These are phyloP conservation scores for Drosophila kuntzei DNA, from an alignment of 2,888 invertebrate genomes.

Conservation along the genomic window DNA sequence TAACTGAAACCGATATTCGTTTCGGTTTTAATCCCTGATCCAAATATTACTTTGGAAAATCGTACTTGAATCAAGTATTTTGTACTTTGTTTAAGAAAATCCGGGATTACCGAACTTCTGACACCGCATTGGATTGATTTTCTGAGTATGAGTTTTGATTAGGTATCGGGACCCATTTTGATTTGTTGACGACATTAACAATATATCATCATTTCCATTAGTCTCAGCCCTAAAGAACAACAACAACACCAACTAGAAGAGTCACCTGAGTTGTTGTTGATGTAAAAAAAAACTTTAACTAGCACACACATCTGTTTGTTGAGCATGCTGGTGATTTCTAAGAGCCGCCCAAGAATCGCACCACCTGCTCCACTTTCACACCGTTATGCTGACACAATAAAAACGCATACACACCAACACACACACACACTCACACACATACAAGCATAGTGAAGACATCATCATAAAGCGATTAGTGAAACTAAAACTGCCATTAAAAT, in stretches of 20 bases:
- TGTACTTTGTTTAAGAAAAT: no score
- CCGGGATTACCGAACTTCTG: no score
- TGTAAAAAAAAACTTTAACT: slow-evolving; percentile 43
- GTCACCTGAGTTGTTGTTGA: slow-evolving; percentile 20
- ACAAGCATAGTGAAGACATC: slow-evolving; percentile 59
- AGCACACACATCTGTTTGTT: slow-evolving; percentile 43
- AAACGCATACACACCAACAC: slow-evolving; percentile 22
- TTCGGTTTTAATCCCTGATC: no score
- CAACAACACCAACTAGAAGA: background rate
- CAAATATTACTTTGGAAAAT: no score
- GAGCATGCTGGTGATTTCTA: slow-evolving; percentile 15
- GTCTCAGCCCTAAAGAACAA: slow-evolving; percentile 5
- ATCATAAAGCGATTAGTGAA: slow-evolving; percentile 77
- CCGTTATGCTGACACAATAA: slow-evolving; percentile 9
- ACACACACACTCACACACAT: background rate
- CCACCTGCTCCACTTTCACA: slow-evolving; percentile 45
- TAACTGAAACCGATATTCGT: no score
- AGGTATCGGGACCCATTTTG: slow-evolving; percentile 9
- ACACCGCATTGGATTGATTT: no score
- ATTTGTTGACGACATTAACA: slow-evolving; percentile 33
- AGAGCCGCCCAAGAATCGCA: slow-evolving; percentile 19
- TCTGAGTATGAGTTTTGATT: no score
- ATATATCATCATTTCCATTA: slow-evolving; percentile 33
- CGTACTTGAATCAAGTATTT: no score
- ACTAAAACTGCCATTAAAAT: slow-evolving; percentile 79